Evolutionary conservation across 2,888 invertebrate species (phyloP).

Genomic region (Conchocele bisecta): DNA sequence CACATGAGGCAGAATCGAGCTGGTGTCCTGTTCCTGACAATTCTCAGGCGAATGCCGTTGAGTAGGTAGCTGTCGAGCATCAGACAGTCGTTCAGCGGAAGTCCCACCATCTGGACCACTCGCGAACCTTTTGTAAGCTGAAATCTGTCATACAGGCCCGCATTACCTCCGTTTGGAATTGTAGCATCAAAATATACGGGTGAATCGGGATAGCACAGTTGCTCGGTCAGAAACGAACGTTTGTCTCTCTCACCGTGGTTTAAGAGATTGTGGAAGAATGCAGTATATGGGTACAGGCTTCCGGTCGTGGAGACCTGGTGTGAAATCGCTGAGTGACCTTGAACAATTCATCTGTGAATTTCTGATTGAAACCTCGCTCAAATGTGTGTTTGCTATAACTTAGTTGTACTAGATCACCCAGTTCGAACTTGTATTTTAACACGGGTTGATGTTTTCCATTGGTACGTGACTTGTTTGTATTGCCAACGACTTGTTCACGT

Average conservation of each 20-base stretch:
- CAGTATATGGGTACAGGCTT: background rate
- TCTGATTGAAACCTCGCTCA: conserved; percentile 3
- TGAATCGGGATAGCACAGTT: background rate
- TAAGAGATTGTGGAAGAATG: background rate
- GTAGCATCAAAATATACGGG: background rate
- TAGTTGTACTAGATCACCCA: background rate
- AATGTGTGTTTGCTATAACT: background rate
- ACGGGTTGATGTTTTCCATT: no score
- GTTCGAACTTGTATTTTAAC: background rate
- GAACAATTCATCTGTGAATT: conserved; percentile 8
- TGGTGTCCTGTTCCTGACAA: background rate
- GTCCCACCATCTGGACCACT: conserved; percentile 7
- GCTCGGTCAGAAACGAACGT: background rate
- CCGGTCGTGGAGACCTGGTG: no score
- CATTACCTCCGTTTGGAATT: conserved; percentile 1
- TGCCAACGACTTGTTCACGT: background rate
- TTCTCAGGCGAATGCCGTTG: conserved; percentile 6
- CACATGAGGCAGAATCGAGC: conserved; percentile 13
- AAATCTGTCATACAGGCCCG: conserved; percentile 7
- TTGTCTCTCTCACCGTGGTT: background rate
- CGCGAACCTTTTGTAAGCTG: background rate
- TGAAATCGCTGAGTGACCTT: background rate
- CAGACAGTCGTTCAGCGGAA: conserved; percentile 2
- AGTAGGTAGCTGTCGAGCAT: conserved; percentile 17
- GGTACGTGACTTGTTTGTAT: no score